Evolutionary conservation across 2,797 vertebrate species (phyloP), one percentile per base, ranked within the genome.

Genomic region (Tamandua tetradactyla): DNA sequence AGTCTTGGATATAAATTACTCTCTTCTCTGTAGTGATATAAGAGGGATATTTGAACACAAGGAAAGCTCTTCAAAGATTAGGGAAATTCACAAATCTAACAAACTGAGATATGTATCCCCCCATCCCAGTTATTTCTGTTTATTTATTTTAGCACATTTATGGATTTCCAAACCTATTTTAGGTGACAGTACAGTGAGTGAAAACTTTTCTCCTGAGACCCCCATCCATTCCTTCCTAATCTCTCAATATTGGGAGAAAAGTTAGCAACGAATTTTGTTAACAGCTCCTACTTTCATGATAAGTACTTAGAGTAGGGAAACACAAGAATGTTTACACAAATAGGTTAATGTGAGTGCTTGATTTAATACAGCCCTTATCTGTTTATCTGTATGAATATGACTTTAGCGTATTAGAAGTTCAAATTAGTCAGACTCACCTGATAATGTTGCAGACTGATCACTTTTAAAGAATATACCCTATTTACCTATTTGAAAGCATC

Each of bases 11-110:
- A 80, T 91, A 89, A 92, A 78, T 93, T 69, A 59, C 55, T 93
- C n/a, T 86, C 62, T 93, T 94, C 64, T 71, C 66, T 95, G 30
- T 91, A 66, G 61, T 37, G 8, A 64, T 23, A 59, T 23, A 59
- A 87, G 91, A 93, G 59, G 42, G 40, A 94, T 92, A 74, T 95
- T 94, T 94, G 87, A 80, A 69, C 62, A 40, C 42, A 82, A 76
- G 42, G 72, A 72, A 30, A 64, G 1, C 40, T 85, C 69, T 93
- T 61, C 69, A 49, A 71, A 74, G 17, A 76, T 68, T 72, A 27
- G 30, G 4, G 59, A 85, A 87, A 93, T 64, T 78, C 32, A 78
- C 52, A 91, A 59, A 93, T 75, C 25, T 88, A 81, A 87, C 2
- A 93, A 93, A 5, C n/a, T 82, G 47, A 72, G 7, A 10, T 87